Evolutionary conservation across 1,140 invertebrate genomes (phyloP), one percentile per base, ranked within the genome.

Genomic region (Dreissena polymorpha): DNA sequence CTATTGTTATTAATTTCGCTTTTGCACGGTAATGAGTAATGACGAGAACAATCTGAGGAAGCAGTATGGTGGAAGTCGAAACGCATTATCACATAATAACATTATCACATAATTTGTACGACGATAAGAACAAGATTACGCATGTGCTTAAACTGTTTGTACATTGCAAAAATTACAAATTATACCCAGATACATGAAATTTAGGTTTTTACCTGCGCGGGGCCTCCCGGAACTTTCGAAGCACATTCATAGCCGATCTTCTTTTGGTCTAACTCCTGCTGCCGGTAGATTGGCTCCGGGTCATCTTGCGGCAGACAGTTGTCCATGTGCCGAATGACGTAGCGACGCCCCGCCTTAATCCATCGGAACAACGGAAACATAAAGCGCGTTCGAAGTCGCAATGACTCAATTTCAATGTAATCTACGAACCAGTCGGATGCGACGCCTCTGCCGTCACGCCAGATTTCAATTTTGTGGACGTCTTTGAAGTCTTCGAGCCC

Each of bases 351-450:
- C 14, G 85, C 72, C 51, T 88, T 86, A 25, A 87, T 87, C 86
- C 86, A 87, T 0, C 86, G 86, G 75, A 80, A 85, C 10, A 85
- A 57, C 8, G 86, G 86, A 51, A 87, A 87, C 84, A 92, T 90
- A 83, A 93, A 85, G 65, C 91, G 89, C 10, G 92, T 92, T 21
- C 86, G 82, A 71, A 88, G 88, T 69, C 90, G 87, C 71, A 90
- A 89, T 64, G 89, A 87, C 63, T 86, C 88, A 3, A 93, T 91
- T 74, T 93, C 93, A 21, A 92, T 91, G 51, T 91, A 92, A 86
- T 93, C 93, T 65, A 93, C 93, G 74, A 88, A 93, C 91, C 93
- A 93, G 75, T 93, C 93, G 0, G 91, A 90, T 65, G 90, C 84
- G 29, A 92, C 76, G 89, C 93, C 93, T 0, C 87, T 51, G 14